Conservation (phyloP, 2,113 vertebrate species). For the Corvus moneduloides region DNA sequence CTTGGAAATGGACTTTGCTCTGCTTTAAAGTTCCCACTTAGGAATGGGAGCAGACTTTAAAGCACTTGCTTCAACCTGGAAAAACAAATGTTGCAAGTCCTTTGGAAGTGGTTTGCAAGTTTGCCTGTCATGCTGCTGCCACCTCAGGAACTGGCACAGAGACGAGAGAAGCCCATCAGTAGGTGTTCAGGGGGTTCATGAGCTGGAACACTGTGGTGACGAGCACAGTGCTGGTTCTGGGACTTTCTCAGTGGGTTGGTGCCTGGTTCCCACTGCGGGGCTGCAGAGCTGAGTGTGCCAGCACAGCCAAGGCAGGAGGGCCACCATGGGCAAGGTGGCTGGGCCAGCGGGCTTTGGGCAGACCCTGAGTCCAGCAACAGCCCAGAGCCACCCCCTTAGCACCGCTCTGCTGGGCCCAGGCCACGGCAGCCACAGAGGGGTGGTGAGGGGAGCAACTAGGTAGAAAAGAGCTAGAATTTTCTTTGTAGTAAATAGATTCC, state of each 20-base stretch:
- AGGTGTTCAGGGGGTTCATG: not conserved
- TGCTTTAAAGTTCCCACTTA: not conserved
- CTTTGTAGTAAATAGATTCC: not conserved
- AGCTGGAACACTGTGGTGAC: not conserved
- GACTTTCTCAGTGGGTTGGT: not conserved
- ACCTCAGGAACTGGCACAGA: not conserved
- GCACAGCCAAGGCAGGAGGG: accelerated
- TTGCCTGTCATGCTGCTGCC: not conserved
- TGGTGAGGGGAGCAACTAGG: not conserved
- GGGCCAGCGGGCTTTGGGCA: not conserved
- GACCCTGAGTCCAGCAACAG: not conserved
- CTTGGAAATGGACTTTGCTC: not conserved
- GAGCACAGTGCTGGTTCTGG: not conserved
- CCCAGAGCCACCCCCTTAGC: accelerated
- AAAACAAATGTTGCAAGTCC: not conserved
- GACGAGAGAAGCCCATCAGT: not conserved
- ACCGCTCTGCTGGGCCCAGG: not conserved
- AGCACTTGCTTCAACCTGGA: not conserved
- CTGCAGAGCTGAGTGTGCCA: not conserved
- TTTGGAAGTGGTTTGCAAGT: not conserved
- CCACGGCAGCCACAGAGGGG: accelerated
- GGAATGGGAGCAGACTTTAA: not conserved
- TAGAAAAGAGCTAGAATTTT: not conserved
- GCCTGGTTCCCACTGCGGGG: not conserved
- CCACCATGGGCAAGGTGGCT: not conserved